Percentiles rank a stretch among this genome's conserved stretches.
Conservation (phyloP, 2,888 invertebrate genomes). For the Ganaspis brasiliensis region DNA sequence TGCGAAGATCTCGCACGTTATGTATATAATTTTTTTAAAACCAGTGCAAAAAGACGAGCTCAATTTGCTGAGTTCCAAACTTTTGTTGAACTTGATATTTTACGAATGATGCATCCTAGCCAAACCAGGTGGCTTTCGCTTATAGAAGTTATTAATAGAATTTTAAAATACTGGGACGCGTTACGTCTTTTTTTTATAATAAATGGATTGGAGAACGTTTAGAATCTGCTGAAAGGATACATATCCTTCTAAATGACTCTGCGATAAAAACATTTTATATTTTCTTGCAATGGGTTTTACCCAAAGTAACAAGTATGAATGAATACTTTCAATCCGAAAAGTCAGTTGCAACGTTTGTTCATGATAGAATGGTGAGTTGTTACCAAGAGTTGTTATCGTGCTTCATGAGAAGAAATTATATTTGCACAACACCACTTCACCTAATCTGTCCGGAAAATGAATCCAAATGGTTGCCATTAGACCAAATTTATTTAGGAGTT, state of each 20-base stretch:
- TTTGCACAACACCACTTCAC: slow-evolving; percentile 47
- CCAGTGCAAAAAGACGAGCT: slow-evolving; percentile 61
- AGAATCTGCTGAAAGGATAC: slow-evolving; percentile 56
- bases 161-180: slow-evolving; percentile 70
- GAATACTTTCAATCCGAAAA: slow-evolving; percentile 59
- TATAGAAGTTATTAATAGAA: slow-evolving; percentile 63
- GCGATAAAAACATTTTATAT: slow-evolving; percentile 57
- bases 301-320: slow-evolving; percentile 58
- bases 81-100: slow-evolving; percentile 59
- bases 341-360: slow-evolving; percentile 49
- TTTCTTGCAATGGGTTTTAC: slow-evolving; percentile 59
- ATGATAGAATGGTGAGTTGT: slow-evolving; percentile 49
- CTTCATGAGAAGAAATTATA: slow-evolving; percentile 57
- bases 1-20: slow-evolving; percentile 68
- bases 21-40: slow-evolving; percentile 66
- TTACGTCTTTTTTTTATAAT: slow-evolving; percentile 62
- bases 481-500: slow-evolving; percentile 58
- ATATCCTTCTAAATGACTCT: slow-evolving; percentile 55
- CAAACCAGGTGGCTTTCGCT: slow-evolving; percentile 72
- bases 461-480: slow-evolving; percentile 44
- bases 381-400: slow-evolving; percentile 55
- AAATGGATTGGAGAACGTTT: slow-evolving; percentile 50
- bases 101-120: slow-evolving; percentile 66
- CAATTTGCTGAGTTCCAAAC: slow-evolving; percentile 61
- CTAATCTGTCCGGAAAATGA: slow-evolving; percentile 53